Evolutionary conservation across 2,888 invertebrate species (phyloP).

Genomic region (Oligia latruncula): DNA sequence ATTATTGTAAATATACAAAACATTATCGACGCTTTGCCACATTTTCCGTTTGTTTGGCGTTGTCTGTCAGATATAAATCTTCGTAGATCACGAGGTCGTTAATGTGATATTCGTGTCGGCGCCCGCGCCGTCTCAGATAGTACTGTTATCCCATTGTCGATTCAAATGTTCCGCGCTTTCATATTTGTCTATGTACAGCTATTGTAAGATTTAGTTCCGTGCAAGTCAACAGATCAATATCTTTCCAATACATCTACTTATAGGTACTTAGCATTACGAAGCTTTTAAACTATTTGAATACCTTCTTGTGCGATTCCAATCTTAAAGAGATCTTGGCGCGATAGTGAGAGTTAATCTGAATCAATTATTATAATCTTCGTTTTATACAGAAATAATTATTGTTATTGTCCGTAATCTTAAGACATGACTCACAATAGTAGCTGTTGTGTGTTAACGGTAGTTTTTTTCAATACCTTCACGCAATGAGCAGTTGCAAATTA

Average conservation of each 20-base stretch:
- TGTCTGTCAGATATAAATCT: constrained; percentile 87
- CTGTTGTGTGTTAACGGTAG: constrained; percentile 40
- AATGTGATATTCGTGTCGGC: constrained; percentile 89
- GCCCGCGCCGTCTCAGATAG: constrained; percentile 83
- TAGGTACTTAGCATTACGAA: constrained; percentile 50
- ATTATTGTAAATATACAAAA: constrained; percentile 58
- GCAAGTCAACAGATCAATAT: constrained; percentile 70
- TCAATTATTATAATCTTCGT: constrained; percentile 40
- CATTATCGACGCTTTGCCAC: constrained; percentile 49
- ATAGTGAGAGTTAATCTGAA: constrained; percentile 44
- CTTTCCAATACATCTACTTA: constrained; percentile 61
- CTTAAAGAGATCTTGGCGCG: constrained; percentile 38
- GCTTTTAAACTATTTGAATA: constrained; percentile 54
- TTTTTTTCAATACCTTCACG: constrained; percentile 23
- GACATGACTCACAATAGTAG: constrained; percentile 47
- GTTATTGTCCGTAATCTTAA: constrained; percentile 25
- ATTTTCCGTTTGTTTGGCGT: constrained; percentile 71
- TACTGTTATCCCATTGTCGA: constrained; percentile 89
- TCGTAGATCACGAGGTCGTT: constrained; percentile 88
- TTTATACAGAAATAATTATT: constrained; percentile 24
- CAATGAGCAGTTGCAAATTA: constrained; percentile 41
- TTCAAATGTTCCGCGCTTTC: constrained; percentile 84
- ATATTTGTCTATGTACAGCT: constrained; percentile 84
- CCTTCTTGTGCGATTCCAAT: constrained; percentile 33
- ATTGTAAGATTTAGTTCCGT: constrained; percentile 80